Conservation (phyloP, 2,797 vertebrate species). For the Chrosomus eos region DNA sequence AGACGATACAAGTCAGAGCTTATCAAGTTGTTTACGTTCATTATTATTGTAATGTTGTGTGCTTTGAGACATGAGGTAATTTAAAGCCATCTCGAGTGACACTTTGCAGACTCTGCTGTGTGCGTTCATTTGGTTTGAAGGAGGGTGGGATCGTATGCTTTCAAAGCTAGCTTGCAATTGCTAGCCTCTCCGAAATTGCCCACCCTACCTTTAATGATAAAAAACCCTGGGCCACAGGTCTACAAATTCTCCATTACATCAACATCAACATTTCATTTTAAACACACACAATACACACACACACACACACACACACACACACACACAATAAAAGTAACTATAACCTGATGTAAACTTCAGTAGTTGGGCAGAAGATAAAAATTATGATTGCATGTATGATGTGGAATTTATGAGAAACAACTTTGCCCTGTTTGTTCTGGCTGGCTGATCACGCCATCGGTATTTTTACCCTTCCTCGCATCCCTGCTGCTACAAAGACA, state of each 20-base stretch:
- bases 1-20: no score
- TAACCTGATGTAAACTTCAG: conserved; percentile 10
- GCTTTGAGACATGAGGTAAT: no score
- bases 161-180: neutral
- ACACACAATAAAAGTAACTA: neutral
- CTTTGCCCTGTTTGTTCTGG: conserved; percentile 41
- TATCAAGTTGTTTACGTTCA: no score
- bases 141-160: neutral
- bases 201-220: neutral
- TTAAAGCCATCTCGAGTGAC: no score
- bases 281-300: neutral
- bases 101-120: no score
- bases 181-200: neutral
- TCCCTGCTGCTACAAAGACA: conserved; percentile 48
- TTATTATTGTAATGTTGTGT: no score
- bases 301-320: neutral
- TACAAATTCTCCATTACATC: neutral
- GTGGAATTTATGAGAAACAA: conserved; percentile 27
- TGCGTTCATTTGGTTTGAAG: neutral
- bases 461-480: conserved; percentile 52
- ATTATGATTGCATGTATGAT: neutral
- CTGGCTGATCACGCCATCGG: conserved; percentile 43
- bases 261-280: neutral
- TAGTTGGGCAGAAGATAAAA: conserved; percentile 30
- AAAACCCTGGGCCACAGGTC: neutral